These are phyloP conservation scores for Drosophila cardini DNA, from an alignment of 1,140 invertebrate species.

Conservation along the genomic window DNA sequence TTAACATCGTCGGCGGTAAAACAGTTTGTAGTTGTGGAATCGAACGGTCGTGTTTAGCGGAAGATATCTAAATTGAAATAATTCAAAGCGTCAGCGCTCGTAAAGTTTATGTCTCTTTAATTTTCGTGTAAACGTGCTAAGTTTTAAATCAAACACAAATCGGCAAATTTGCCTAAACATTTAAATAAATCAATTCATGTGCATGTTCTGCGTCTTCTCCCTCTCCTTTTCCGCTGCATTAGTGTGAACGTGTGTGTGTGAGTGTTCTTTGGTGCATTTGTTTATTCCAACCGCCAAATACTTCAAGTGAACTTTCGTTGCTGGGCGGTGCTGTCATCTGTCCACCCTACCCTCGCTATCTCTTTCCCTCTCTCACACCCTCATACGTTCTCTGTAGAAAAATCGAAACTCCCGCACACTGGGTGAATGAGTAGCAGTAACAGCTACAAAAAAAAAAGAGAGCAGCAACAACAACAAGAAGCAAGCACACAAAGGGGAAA, in stretches of 20 bases:
- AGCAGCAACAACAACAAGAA: conserved; percentile 14
- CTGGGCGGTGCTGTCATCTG: conserved; percentile 54
- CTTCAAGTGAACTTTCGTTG: conserved; percentile 61
- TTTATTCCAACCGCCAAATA: conserved; percentile 55
- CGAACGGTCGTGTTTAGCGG: conserved; percentile 37
- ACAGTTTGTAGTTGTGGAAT: conserved; percentile 37
- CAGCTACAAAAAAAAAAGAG: conserved; percentile 28
- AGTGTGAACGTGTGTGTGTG: conserved; percentile 17
- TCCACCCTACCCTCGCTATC: conserved; percentile 9
- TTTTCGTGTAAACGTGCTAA: conserved; percentile 42
- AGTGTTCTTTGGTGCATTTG: conserved; percentile 47
- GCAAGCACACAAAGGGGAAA: conserved; percentile 23
- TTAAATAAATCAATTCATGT: conserved; percentile 13
- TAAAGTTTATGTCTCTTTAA: conserved; percentile 23
- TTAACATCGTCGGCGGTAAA: conserved; percentile 22
- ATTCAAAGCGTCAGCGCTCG: conserved; percentile 21
- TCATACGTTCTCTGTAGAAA: conserved; percentile 44
- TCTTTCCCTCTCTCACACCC: background rate
- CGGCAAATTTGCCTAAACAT: conserved; percentile 12
- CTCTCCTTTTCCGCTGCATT: conserved; percentile 1
- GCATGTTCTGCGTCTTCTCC: conserved; percentile 2
- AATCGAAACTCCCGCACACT: conserved; percentile 70
- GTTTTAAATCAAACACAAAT: conserved; percentile 49
- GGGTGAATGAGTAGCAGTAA: conserved; percentile 23
- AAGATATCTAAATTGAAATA: conserved; percentile 14